These are phyloP conservation scores for Urocolius indicus DNA, from an alignment of 2,113 vertebrate species.

Conservation along the genomic window DNA sequence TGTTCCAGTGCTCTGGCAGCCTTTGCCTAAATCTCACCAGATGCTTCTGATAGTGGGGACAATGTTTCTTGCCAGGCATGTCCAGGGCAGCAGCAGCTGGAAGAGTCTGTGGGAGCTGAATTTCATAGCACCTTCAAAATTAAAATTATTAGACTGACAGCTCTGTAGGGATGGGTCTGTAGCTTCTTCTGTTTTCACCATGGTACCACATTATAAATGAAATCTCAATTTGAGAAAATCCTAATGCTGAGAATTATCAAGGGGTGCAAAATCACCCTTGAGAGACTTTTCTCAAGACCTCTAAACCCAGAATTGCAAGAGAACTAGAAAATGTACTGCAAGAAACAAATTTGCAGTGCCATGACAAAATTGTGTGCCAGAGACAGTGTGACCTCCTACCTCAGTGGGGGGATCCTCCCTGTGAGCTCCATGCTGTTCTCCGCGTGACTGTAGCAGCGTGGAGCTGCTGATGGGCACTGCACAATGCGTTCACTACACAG, in stretches of 20 bases:
- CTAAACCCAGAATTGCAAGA: neutral
- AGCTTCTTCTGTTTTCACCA: neutral
- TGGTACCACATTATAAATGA: neutral
- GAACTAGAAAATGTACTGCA: neutral
- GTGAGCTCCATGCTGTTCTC: neutral
- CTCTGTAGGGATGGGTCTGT: neutral
- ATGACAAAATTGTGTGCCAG: rapidly evolving
- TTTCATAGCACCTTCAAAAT: neutral
- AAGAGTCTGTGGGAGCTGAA: neutral
- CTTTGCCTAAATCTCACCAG: neutral
- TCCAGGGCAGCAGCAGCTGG: neutral
- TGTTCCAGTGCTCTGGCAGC: too few relatives aligned
- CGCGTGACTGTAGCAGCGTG: neutral
- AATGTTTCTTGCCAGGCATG: neutral
- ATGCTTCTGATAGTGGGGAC: neutral
- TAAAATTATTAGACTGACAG: neutral
- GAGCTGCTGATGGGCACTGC: neutral
- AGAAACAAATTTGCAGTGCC: neutral
- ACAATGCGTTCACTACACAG: rapidly evolving
- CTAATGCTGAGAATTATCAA: neutral
- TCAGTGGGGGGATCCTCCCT: neutral
- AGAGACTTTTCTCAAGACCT: neutral
- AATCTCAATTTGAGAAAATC: neutral
- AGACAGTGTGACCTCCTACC: rapidly evolving
- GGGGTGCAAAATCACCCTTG: neutral